Percentiles rank a stretch among this genome's conserved stretches.
These are phyloP conservation scores for Dolichotis patagonum DNA, from an alignment of 2,113 vertebrate genomes.

Conservation along the genomic window DNA sequence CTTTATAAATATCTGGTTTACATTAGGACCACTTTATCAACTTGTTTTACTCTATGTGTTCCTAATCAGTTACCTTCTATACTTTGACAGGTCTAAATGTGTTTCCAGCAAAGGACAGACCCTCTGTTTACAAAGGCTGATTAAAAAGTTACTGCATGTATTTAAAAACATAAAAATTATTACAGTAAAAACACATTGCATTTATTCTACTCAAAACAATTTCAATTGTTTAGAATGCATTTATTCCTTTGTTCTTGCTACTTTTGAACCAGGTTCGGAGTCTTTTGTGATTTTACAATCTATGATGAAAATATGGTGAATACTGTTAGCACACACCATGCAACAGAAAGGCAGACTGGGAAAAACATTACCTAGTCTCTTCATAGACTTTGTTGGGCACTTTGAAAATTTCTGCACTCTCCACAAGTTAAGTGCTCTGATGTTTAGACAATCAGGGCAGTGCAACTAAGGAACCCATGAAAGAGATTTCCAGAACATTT, in stretches of 20 bases:
- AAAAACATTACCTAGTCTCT: not conserved
- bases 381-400: not conserved
- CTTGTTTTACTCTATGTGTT: too few species aligned
- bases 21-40: not conserved
- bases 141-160: too few species aligned
- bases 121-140: too few species aligned
- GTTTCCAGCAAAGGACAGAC: not conserved
- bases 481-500: not conserved
- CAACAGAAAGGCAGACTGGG: not conserved
- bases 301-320: not conserved
- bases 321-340: not conserved
- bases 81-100: not conserved
- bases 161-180: too few species aligned
- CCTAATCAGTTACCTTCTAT: not conserved
- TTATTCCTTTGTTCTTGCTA: too few species aligned
- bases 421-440: not conserved
- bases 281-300: too few species aligned
- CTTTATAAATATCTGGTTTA: not conserved
- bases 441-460: not conserved
- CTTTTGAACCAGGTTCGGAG: too few species aligned
- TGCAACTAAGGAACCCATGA: not conserved
- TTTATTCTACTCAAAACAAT: too few species aligned
- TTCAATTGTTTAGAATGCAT: too few species aligned
- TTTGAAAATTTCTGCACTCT: not conserved
- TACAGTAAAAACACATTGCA: too few species aligned